These are phyloP conservation scores for Pagrus major DNA, from an alignment of 2,113 vertebrate genomes.

Conservation along the genomic window DNA sequence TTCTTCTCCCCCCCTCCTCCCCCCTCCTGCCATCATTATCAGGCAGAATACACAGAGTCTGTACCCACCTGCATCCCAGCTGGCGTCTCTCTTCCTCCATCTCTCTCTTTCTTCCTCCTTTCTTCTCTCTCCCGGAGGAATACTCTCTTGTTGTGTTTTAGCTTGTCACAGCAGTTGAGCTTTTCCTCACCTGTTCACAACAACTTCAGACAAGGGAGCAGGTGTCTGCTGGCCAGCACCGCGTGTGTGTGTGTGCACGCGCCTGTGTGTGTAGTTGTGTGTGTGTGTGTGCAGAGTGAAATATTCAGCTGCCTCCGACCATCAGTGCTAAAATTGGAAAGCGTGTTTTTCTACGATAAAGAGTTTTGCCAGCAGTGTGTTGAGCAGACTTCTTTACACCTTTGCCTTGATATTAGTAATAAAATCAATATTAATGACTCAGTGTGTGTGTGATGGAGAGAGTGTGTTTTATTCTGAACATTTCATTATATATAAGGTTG, in stretches of 20 bases:
- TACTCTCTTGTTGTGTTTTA: slow-evolving; percentile 51
- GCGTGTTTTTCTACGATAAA: slow-evolving; percentile 30
- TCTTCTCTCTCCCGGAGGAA: slow-evolving; percentile 39
- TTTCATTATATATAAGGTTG: too few species aligned
- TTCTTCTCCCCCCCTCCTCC: not conserved
- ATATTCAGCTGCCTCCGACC: slow-evolving; percentile 23
- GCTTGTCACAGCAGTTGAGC: slow-evolving; percentile 61
- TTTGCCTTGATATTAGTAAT: not conserved
- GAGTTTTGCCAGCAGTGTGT: not conserved
- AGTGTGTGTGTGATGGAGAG: not conserved
- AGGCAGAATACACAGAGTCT: slow-evolving; percentile 28
- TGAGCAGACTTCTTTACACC: too few species aligned
- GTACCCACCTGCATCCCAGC: slow-evolving; percentile 66
- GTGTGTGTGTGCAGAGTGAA: slow-evolving; percentile 11
- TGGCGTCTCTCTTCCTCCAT: slow-evolving; percentile 22
- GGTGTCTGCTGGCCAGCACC: slow-evolving; percentile 55
- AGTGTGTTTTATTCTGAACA: not conserved
- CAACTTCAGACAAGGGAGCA: slow-evolving; percentile 67
- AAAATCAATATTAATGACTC: not conserved
- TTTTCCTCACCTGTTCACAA: slow-evolving; percentile 70
- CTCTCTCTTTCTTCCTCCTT: not conserved
- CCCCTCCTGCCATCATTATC: slow-evolving; percentile 46
- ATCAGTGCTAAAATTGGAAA: slow-evolving; percentile 16
- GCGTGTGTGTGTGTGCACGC: not conserved
- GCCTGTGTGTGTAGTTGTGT: not conserved